Evolutionary conservation across 2,797 vertebrate genomes (phyloP).

Genomic region (Chromobotia macracanthus): DNA sequence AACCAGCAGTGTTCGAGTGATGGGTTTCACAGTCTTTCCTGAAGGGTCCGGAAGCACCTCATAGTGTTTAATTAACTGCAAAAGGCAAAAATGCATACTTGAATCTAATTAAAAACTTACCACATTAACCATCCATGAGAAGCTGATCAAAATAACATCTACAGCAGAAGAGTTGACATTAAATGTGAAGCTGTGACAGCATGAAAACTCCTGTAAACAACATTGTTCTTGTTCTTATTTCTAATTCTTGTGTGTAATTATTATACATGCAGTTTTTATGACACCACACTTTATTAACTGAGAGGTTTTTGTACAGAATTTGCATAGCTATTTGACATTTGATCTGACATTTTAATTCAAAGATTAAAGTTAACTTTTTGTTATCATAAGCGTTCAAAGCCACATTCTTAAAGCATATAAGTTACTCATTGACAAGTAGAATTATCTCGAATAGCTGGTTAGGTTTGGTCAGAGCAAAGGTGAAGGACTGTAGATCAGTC

Average conservation of each 20-base stretch:
- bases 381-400: not conserved
- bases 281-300: not conserved
- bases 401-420: not conserved
- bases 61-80: conserved; percentile 74
- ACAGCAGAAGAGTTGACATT: too few species aligned
- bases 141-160: not conserved
- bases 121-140: not conserved
- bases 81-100: conserved; percentile 4
- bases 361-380: not conserved
- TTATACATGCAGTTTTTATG: not conserved
- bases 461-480: conserved; percentile 40
- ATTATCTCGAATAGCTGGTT: conserved; percentile 25
- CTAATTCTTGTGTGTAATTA: not conserved
- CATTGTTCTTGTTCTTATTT: not conserved
- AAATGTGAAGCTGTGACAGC: too few species aligned
- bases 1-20: conserved; percentile 77
- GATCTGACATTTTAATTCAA: not conserved
- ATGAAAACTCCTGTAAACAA: not conserved
- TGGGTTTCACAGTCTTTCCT: conserved; percentile 68
- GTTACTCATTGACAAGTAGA: conserved; percentile 54
- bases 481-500: conserved; percentile 31
- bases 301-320: not conserved
- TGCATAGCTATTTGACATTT: not conserved
- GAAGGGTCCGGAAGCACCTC: conserved; percentile 75
- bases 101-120: not conserved